Percentiles rank a stretch among this genome's conserved stretches.
Evolutionary conservation across 2,797 vertebrate species (phyloP).

Genomic region (Brotula barbata): DNA sequence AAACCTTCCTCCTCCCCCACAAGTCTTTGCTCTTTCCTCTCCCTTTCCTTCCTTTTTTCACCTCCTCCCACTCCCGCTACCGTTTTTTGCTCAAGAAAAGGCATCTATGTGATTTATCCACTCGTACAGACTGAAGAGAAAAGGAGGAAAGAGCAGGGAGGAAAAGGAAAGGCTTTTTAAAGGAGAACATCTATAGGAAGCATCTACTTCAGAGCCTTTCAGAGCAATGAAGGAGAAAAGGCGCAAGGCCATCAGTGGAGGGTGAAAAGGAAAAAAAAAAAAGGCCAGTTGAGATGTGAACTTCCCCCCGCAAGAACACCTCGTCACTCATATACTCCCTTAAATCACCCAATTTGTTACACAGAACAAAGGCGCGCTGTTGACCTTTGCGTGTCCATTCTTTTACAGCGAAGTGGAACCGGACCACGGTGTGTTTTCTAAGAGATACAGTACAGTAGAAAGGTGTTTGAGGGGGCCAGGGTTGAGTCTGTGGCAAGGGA

Average conservation of each 20-base stretch:
- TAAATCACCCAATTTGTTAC: conserved; percentile 28
- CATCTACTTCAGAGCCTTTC: conserved; percentile 49
- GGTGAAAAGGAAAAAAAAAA: conserved; percentile 27
- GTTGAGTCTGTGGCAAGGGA: too few species aligned
- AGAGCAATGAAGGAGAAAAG: conserved; percentile 32
- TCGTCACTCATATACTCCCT: conserved; percentile 2
- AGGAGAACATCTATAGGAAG: conserved; percentile 51
- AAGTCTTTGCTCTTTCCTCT: conserved; percentile 1
- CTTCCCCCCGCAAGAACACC: not conserved
- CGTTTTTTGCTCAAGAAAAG: conserved; percentile 13
- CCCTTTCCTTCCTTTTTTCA: not conserved
- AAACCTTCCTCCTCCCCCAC: conserved; percentile 22
- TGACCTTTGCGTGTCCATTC: conserved; percentile 46
- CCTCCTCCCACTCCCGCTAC: conserved; percentile 13
- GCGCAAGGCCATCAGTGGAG: conserved; percentile 25
- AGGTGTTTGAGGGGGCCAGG: conserved; percentile 6
- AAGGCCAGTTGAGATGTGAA: conserved; percentile 17
- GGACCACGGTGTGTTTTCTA: conserved; percentile 30
- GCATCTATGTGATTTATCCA: conserved; percentile 34
- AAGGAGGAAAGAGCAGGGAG: conserved; percentile 33
- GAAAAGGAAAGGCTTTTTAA: conserved; percentile 47
- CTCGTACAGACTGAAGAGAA: conserved; percentile 28
- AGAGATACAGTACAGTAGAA: not conserved
- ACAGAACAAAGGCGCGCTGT: conserved; percentile 33
- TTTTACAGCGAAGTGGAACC: conserved; percentile 35